Percentiles rank a stretch among this genome's conserved stretches.
Conservation (phyloP, 2,888 invertebrate genomes). For the Ochropacha duplaris region DNA sequence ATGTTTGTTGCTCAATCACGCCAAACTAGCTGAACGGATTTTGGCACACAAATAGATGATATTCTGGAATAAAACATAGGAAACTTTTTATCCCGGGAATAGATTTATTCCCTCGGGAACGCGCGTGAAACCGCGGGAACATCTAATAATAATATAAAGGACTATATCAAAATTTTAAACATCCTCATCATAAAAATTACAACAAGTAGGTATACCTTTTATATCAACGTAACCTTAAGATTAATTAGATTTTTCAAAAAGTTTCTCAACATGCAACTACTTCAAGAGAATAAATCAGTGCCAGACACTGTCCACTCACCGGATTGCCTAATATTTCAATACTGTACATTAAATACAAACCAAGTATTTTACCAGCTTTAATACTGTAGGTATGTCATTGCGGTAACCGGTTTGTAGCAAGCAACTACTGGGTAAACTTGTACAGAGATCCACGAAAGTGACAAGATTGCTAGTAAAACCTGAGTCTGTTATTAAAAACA, state of each 20-base stretch:
- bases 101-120: no score
- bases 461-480: neutral
- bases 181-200: no score
- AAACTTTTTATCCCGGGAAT: no score
- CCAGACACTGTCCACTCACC: neutral
- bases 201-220: no score
- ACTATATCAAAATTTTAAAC: no score
- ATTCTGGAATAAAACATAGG: no score
- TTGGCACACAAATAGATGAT: no score
- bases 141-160: no score
- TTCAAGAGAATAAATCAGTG: neutral
- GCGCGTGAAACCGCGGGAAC: no score
- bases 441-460: slow-evolving; percentile 1
- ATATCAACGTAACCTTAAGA: neutral
- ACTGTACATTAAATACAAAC: neutral
- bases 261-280: slow-evolving; percentile 5
- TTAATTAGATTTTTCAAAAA: neutral
- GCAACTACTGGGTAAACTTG: neutral
- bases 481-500: neutral
- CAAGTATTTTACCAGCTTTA: neutral
- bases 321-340: slow-evolving; percentile 1
- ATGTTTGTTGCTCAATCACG: no score
- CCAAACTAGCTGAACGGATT: no score
- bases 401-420: slow-evolving; percentile 1
- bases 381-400: neutral